Evolutionary conservation across 2,113 vertebrate genomes (phyloP).

Genomic region (Urocitellus parryii): DNA sequence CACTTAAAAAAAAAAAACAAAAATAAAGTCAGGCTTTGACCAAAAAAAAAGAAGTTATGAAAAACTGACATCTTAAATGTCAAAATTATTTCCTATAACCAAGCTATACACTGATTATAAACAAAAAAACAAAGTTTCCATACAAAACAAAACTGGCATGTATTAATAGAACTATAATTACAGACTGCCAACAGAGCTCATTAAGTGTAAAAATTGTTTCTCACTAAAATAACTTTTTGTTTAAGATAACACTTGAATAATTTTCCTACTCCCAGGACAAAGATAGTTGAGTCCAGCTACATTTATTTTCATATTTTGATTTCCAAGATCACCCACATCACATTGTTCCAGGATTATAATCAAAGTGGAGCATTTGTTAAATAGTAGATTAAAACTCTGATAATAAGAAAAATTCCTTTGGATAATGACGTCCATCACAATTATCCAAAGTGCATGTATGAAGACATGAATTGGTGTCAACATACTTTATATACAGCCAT

Average conservation of each 20-base stretch:
- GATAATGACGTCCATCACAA: no score
- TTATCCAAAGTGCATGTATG: no score
- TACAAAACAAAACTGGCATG: not conserved
- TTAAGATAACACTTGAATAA: not conserved
- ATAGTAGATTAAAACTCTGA: not conserved
- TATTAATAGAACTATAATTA: not conserved
- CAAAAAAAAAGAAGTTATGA: not conserved
- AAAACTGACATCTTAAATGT: constrained; percentile 18
- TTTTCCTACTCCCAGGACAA: not conserved
- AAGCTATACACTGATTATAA: not conserved
- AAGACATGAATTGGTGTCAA: no score
- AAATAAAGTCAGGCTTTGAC: not conserved
- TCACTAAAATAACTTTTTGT: not conserved
- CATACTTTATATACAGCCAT: no score
- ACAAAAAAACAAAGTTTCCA: not conserved
- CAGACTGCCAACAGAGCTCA: not conserved
- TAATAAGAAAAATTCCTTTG: not conserved
- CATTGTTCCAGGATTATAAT: constrained; percentile 28
- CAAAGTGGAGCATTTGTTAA: not conserved
- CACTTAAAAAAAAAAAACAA: not conserved
- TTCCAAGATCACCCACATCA: not conserved
- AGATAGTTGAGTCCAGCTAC: not conserved
- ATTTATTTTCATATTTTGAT: constrained; percentile 42
- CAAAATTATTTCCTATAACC: not conserved
- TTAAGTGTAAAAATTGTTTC: constrained; percentile 45